Evolutionary conservation across 2,797 vertebrate genomes (phyloP).

Genomic region (Neosalanx taihuensis): DNA sequence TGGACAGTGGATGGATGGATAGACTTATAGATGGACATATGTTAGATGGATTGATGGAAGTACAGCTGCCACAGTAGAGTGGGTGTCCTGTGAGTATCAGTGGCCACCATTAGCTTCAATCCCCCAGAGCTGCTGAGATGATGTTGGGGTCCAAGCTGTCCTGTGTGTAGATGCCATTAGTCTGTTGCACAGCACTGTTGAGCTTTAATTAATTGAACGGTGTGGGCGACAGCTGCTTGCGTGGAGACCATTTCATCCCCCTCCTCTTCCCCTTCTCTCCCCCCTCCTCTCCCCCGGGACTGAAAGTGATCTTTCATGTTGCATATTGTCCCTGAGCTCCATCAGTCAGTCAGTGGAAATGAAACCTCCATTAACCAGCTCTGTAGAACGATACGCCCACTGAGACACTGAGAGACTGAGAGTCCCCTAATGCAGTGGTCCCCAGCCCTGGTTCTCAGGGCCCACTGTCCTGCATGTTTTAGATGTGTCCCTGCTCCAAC

Average conservation of each 20-base stretch:
- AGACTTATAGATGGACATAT: background rate
- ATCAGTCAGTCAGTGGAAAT: constrained; percentile 35
- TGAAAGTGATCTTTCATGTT: constrained; percentile 45
- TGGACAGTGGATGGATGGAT: background rate
- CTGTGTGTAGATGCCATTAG: constrained; percentile 27
- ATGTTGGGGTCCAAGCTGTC: constrained; percentile 7
- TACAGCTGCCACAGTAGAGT: background rate
- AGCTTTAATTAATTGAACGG: constrained; percentile 53
- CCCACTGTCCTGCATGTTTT: too few relatives aligned
- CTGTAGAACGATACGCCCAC: constrained; percentile 12
- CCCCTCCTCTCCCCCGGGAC: constrained; percentile 38
- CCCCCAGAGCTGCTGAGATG: constrained; percentile 22
- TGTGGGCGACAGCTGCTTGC: constrained; percentile 53
- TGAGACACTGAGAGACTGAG: constrained; percentile 3
- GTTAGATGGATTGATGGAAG: constrained; percentile 4
- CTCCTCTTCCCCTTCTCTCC: constrained; percentile 22
- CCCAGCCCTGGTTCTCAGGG: too few relatives aligned
- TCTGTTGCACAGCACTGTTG: constrained; percentile 31
- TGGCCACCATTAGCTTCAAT: constrained; percentile 10
- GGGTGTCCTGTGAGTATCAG: background rate
- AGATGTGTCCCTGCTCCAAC: too few relatives aligned
- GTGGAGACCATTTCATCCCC: constrained; percentile 41
- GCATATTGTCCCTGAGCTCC: constrained; percentile 32
- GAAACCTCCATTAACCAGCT: constrained; percentile 15
- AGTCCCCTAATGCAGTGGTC: constrained; percentile 22